Percentiles rank a stretch among this genome's conserved stretches.
Evolutionary conservation across 1,140 invertebrate species (phyloP).

Genomic region (Chlorops oryzae): DNA sequence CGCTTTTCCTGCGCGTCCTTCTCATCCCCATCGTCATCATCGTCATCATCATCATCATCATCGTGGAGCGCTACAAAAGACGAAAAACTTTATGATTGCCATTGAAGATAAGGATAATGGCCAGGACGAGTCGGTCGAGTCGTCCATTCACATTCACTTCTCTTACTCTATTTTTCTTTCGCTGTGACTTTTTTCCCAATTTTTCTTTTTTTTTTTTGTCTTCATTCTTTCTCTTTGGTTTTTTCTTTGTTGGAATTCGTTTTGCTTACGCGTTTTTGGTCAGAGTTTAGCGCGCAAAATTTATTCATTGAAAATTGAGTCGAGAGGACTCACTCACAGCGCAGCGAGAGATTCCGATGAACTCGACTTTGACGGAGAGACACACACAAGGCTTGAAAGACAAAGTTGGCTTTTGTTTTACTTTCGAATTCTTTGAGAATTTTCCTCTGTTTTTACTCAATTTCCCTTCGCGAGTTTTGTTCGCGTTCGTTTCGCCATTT

Average conservation of each 20-base stretch:
- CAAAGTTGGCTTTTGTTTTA: background rate
- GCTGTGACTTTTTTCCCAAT: background rate
- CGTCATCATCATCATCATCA: no score
- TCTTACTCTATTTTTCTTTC: no score
- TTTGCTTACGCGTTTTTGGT: background rate
- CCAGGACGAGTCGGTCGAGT: no score
- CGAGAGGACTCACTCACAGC: constrained; percentile 3
- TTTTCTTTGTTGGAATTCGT: background rate
- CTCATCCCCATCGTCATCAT: no score
- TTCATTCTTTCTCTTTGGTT: constrained; percentile 2
- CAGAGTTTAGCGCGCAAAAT: constrained; percentile 3
- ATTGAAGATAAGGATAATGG: constrained; percentile 9
- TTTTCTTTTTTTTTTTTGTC: constrained; percentile 2
- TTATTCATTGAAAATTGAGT: constrained; percentile 14
- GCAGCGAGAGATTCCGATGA: no score
- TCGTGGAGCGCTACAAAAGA: background rate
- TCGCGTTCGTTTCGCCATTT: background rate
- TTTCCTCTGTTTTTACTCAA: background rate
- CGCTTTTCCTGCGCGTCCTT: no score
- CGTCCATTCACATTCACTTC: no score
- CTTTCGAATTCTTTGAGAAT: no score
- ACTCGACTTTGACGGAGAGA: no score
- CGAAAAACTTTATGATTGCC: constrained; percentile 11
- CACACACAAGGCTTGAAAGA: background rate
- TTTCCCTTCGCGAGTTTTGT: constrained; percentile 1